These are phyloP conservation scores for Siniperca obscura DNA, from an alignment of 2,797 vertebrate genomes.

Conservation along the genomic window DNA sequence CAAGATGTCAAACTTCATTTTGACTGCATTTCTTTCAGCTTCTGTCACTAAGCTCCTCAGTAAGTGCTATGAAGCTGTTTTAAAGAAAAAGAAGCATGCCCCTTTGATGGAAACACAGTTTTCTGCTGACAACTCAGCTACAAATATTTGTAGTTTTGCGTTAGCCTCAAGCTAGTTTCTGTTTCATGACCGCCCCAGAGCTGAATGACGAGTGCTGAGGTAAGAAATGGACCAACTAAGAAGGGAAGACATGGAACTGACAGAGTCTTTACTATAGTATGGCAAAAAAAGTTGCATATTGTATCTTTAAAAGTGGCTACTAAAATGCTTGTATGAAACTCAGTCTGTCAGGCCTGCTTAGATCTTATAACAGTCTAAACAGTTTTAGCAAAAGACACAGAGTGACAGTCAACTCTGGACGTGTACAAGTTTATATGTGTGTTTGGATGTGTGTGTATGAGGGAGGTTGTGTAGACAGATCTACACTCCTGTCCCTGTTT, in stretches of 20 bases:
- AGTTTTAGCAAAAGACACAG: not conserved
- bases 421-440: not conserved
- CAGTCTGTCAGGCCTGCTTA: not conserved
- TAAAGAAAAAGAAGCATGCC: not conserved
- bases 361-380: not conserved
- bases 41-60: slow-evolving; percentile 4
- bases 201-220: not conserved
- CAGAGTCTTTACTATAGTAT: not conserved
- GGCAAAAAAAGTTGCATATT: not conserved
- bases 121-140: not conserved
- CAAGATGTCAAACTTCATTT: not conserved
- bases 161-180: not conserved
- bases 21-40: not conserved
- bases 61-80: not conserved
- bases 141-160: not conserved
- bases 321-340: not conserved
- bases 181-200: not conserved
- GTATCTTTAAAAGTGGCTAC: not conserved
- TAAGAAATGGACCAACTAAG: not conserved
- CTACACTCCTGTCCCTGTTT: slow-evolving; percentile 11
- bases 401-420: not conserved
- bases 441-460: not conserved
- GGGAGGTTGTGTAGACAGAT: too few relatives aligned
- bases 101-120: not conserved
- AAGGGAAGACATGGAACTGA: not conserved